phyloP scores from a whole-genome alignment of 2,888 invertebrate species.

The Scotopteryx bipunctaria region DNA sequence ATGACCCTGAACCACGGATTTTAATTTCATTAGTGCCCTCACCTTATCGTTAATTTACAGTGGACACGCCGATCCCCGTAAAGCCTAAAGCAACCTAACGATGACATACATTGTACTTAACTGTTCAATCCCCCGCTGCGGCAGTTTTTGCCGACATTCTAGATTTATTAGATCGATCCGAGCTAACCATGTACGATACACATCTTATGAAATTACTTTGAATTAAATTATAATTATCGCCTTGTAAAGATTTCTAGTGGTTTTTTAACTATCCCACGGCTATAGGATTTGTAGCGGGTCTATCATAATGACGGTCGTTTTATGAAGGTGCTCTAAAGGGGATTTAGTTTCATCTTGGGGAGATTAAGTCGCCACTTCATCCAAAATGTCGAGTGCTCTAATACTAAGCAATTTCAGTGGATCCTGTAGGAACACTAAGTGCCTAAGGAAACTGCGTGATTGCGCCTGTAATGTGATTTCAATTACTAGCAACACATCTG shows the following conservation, averaged over 20 bases:
- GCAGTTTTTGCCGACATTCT: constrained; percentile 20
- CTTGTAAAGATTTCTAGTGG: constrained; percentile 10
- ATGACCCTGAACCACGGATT: too few relatives aligned
- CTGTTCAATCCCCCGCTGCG: constrained; percentile 20
- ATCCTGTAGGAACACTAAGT: too few relatives aligned
- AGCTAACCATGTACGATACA: constrained; percentile 25
- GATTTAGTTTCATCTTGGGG: too few relatives aligned
- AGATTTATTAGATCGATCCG: constrained; percentile 28
- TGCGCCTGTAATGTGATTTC: too few relatives aligned
- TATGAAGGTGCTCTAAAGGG: too few relatives aligned
- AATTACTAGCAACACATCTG: too few relatives aligned
- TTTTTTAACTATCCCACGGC: constrained; percentile 20
- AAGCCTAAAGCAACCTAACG: constrained; percentile 13
- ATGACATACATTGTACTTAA: constrained; percentile 23
- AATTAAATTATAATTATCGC: constrained; percentile 28
- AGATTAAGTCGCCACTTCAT: too few relatives aligned
- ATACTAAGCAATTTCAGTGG: too few relatives aligned
- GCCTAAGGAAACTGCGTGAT: too few relatives aligned
- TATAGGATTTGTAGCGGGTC: neutral
- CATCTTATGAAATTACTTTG: constrained; percentile 27
- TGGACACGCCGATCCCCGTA: neutral
- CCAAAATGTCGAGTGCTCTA: too few relatives aligned
- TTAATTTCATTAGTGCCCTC: too few relatives aligned
- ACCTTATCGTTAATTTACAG: neutral
- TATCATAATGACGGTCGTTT: neutral